phyloP scores from a whole-genome alignment of 2,888 invertebrate genomes.

The Venustoraphidia nigricollis region DNA sequence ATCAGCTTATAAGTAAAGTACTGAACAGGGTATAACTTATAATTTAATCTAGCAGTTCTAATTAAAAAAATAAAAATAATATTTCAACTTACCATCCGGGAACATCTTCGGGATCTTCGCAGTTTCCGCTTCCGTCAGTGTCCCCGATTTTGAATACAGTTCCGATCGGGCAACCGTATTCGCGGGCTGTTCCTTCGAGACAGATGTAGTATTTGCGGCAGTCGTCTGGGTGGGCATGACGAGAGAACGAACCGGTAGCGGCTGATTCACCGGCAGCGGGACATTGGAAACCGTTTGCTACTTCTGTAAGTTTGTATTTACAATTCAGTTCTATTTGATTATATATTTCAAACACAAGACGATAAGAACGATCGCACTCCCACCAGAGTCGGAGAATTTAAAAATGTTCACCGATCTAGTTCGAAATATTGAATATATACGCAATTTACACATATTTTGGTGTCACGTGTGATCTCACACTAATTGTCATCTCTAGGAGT shows the following conservation, averaged over 20 bases:
- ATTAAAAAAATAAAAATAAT: conserved; percentile 18
- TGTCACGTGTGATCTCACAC: too few relatives aligned
- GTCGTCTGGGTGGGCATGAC: conserved; percentile 88
- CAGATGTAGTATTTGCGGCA: conserved; percentile 94
- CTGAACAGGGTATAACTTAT: too few relatives aligned
- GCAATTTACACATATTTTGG: too few relatives aligned
- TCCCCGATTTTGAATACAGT: conserved; percentile 92
- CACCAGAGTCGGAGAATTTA: too few relatives aligned
- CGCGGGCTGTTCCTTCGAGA: conserved; percentile 75
- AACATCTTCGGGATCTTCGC: conserved; percentile 90
- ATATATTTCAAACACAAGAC: background rate
- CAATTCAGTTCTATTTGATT: background rate
- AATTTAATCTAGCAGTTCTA: background rate
- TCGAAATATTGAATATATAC: too few relatives aligned
- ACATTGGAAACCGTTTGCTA: conserved; percentile 78
- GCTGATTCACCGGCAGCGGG: conserved; percentile 70
- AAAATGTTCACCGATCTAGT: too few relatives aligned
- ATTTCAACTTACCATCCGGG: conserved; percentile 72
- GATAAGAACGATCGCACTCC: too few relatives aligned
- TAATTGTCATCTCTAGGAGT: too few relatives aligned
- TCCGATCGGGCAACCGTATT: conserved; percentile 91
- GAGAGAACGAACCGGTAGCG: conserved; percentile 78
- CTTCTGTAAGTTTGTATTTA: conserved; percentile 43
- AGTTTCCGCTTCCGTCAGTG: conserved; percentile 79
- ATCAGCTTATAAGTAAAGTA: too few relatives aligned